phyloP scores from a whole-genome alignment of 2,888 invertebrate species.

The Acrobasis consociella region DNA sequence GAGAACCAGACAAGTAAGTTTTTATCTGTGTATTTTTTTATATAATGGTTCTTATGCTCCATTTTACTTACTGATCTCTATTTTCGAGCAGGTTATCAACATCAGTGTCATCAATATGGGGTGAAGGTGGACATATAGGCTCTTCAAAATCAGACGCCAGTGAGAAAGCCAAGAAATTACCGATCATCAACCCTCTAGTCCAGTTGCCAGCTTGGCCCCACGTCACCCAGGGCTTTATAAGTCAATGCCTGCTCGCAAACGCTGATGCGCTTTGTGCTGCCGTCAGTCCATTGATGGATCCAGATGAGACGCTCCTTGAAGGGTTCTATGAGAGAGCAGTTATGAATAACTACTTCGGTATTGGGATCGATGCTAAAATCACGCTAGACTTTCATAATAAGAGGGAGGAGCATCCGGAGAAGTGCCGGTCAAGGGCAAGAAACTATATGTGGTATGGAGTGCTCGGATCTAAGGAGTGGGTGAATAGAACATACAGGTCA shows the following conservation, averaged over 20 bases:
- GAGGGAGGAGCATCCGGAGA: constrained; percentile 98
- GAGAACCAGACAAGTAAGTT: constrained; percentile 84
- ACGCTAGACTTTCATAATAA: constrained; percentile 98
- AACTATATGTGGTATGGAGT: constrained; percentile 98
- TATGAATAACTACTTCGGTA: constrained; percentile 99
- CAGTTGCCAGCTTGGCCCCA: constrained; percentile 94
- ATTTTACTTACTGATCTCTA: constrained; percentile 13
- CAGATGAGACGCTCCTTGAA: constrained; percentile 93
- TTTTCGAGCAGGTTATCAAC: constrained; percentile 69
- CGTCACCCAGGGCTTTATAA: constrained; percentile 92
- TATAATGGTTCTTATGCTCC: neutral
- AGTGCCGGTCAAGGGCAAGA: constrained; percentile 95
- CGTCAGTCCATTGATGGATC: constrained; percentile 97
- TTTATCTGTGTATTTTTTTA: neutral
- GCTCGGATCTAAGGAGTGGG: constrained; percentile 89
- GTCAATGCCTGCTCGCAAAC: constrained; percentile 96
- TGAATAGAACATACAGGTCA: constrained; percentile 94
- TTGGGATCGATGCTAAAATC: constrained; percentile 98
- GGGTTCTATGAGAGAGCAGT: constrained; percentile 96
- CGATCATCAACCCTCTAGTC: constrained; percentile 95
- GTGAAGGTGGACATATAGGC: constrained; percentile 58
- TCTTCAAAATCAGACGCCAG: constrained; percentile 75
- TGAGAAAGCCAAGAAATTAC: constrained; percentile 87
- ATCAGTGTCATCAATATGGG: constrained; percentile 80
- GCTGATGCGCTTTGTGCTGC: constrained; percentile 98